These are phyloP conservation scores for Hylaea fasciaria DNA, from an alignment of 2,888 invertebrate genomes.

Conservation along the genomic window DNA sequence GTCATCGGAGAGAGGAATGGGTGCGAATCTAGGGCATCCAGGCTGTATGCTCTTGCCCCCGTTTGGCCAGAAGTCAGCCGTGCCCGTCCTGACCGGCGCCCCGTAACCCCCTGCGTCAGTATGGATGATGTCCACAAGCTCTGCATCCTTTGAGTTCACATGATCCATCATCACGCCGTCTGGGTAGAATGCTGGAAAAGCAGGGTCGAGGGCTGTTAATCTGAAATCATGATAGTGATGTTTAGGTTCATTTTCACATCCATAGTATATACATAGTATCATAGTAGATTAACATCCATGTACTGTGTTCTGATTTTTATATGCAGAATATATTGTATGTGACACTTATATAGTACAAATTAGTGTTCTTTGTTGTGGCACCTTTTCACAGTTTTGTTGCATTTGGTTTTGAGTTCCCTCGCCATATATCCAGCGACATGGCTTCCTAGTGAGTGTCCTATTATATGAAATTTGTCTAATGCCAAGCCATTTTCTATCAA, in stretches of 20 bases:
- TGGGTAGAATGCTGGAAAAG: conserved; percentile 86
- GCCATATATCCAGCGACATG: conserved; percentile 80
- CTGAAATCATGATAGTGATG: conserved; percentile 59
- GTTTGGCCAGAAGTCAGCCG: conserved; percentile 87
- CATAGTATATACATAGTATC: no score
- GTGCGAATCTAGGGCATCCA: conserved; percentile 83
- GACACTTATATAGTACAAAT: background rate
- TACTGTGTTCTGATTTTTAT: no score
- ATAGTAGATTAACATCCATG: no score
- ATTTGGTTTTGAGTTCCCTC: conserved; percentile 73
- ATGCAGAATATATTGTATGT: no score
- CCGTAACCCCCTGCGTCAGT: conserved; percentile 87
- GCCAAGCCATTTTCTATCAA: conserved; percentile 67
- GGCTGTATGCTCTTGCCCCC: conserved; percentile 85
- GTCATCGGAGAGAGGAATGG: conserved; percentile 79
- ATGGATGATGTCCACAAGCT: conserved; percentile 88
- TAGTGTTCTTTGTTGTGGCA: conserved; percentile 35
- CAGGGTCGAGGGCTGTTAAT: conserved; percentile 85
- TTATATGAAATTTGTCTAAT: conserved; percentile 71
- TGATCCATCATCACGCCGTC: conserved; percentile 80
- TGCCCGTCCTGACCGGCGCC: conserved; percentile 84
- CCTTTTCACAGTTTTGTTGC: conserved; percentile 74
- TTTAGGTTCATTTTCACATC: background rate
- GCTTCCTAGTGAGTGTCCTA: conserved; percentile 81
- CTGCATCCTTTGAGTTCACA: conserved; percentile 80